These are phyloP conservation scores for Sinocyclocheilus anophthalmus DNA, from an alignment of 2,113 vertebrate species.

Conservation along the genomic window DNA sequence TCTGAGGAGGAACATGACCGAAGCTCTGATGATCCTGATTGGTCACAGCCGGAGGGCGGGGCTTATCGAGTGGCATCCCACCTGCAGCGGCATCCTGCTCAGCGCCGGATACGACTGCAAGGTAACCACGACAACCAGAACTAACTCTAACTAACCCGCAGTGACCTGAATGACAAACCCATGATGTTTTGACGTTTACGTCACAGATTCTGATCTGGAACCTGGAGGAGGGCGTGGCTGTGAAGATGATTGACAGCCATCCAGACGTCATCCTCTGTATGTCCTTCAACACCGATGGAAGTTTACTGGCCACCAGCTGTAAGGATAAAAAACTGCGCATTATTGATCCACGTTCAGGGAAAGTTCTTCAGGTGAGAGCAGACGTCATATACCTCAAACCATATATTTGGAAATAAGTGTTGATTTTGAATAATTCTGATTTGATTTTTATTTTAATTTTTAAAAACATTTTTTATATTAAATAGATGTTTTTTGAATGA, in stretches of 20 bases:
- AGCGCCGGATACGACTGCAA: constrained; percentile 86
- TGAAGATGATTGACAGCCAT: constrained; percentile 88
- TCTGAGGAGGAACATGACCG: constrained; percentile 82
- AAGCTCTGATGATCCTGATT: constrained; percentile 79
- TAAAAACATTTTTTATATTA: too few relatives aligned
- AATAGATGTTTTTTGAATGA: too few relatives aligned
- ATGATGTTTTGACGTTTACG: too few relatives aligned
- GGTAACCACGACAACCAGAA: constrained; percentile 63
- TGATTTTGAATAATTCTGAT: too few relatives aligned
- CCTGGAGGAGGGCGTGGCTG: constrained; percentile 80
- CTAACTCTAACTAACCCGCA: background rate
- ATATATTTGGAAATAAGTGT: background rate
- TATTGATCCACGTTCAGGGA: constrained; percentile 82
- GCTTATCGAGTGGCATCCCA: constrained; percentile 86
- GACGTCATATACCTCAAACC: background rate
- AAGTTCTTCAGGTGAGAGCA: constrained; percentile 78
- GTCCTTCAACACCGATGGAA: constrained; percentile 85
- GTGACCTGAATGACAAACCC: too few relatives aligned
- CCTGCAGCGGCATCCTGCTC: constrained; percentile 84
- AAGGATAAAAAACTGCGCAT: constrained; percentile 83
- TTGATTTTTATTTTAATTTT: too few relatives aligned
- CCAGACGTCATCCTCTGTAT: constrained; percentile 83
- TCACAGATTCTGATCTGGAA: constrained; percentile 86
- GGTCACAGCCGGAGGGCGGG: constrained; percentile 84
- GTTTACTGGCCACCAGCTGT: constrained; percentile 83